phyloP scores from a whole-genome alignment of 2,797 vertebrate species.

The Gymnothorax javanicus region DNA sequence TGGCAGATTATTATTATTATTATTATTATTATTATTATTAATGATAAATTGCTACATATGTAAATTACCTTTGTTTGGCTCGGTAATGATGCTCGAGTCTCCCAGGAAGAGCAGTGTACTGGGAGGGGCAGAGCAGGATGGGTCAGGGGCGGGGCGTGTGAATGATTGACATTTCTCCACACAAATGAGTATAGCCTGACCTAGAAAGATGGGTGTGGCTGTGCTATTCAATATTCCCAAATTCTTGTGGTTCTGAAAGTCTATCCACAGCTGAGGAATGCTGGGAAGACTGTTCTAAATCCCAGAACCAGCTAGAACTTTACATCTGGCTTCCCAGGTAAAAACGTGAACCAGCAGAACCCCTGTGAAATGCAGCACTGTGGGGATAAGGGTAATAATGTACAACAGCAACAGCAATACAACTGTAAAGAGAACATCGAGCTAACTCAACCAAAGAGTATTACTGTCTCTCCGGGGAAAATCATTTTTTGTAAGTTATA shows the following conservation, averaged over 20 bases:
- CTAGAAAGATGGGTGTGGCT: slow-evolving; percentile 43
- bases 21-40: not conserved
- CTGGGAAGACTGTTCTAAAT: slow-evolving; percentile 17
- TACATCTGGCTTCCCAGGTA: slow-evolving; percentile 52
- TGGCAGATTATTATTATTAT: slow-evolving; percentile 4
- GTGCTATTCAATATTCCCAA: slow-evolving; percentile 20
- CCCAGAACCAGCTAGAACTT: slow-evolving; percentile 27
- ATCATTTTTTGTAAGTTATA: slow-evolving; percentile 53
- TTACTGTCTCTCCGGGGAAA: slow-evolving; percentile 70
- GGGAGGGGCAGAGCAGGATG: not conserved
- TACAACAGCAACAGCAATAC: slow-evolving; percentile 41
- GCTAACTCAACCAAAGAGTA: slow-evolving; percentile 73
- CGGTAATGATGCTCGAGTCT: not conserved
- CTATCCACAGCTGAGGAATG: not conserved
- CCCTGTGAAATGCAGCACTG: slow-evolving; percentile 78
- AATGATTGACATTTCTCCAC: not conserved
- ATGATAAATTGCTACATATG: not conserved
- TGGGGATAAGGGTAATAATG: slow-evolving; percentile 50
- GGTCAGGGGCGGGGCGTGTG: not conserved
- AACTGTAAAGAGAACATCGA: not conserved
- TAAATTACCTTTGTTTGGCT: not conserved
- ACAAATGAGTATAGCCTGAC: slow-evolving; percentile 2
- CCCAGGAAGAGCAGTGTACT: not conserved
- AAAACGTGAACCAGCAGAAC: slow-evolving; percentile 48
- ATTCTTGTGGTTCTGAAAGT: not conserved